Evolutionary conservation across 2,888 invertebrate species (phyloP), one percentile per base, ranked within the genome.

Genomic region (Ashinkailepas kermadecensis): DNA sequence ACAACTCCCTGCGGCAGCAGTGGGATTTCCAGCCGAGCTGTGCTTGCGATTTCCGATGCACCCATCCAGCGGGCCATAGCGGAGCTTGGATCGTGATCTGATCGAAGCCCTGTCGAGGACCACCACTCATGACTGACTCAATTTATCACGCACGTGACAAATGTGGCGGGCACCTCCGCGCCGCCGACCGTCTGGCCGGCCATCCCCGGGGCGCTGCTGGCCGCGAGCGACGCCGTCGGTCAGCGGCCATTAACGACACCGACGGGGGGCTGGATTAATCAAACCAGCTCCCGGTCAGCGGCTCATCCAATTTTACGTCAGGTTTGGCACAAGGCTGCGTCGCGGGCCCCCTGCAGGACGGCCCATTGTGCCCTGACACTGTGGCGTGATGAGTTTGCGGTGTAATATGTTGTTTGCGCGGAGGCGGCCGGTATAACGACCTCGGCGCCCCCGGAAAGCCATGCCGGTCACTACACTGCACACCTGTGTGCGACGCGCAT

Each of bases 221-320:
- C 70, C 15, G 65, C 65, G 65, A n/a, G 23, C 10, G 18, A 62
- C 18, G 65, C 65, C 65, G 39, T 13, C 59, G 59, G 3, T 7
- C 12, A 11, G 18, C 70, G 13, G 4, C 70, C 74, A 10, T 18
- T 74, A 74, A 74, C 23, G 74, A 74, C 74, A 18, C 56, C 56
- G 74, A 23, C 74, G 74, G 74, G 74, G 70, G 74, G 54, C 74
- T 2, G 74, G 74, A 74, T 74, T 74, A 74, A 74, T 74, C 74
- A 56, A 54, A 74, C 39, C 70, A 39, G 39, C 39, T 39, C 56
- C 10, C 56, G 23, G 74, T 9, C 74, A 13, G 56, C 18, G 54
- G 56, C 74, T 18, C 70, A 3, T 54, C 74, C 74, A 74, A 74
- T 74, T 74, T 70, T 56, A 54, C 74, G 74, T 74, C 54, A 39